Evolutionary conservation across 2,113 vertebrate species (phyloP).

Genomic region (Pongo pygmaeus): DNA sequence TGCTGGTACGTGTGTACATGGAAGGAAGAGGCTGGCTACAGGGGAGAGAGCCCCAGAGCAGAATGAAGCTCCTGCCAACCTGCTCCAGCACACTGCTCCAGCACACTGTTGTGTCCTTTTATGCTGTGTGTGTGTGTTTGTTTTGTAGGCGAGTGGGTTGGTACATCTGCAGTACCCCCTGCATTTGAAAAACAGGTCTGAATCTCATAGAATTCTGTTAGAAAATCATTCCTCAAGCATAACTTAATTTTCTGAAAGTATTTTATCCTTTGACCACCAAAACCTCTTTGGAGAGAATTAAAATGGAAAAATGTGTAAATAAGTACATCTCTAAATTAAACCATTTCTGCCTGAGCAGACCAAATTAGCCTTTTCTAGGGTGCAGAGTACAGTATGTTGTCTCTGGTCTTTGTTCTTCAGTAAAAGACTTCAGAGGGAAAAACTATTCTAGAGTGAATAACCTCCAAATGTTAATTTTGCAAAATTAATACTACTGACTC

Average conservation of each 20-base stretch:
- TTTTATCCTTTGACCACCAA: not conserved
- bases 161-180: not conserved
- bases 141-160: too few species aligned
- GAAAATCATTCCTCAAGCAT: not conserved
- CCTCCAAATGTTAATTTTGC: conserved; percentile 30
- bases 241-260: conserved; percentile 24
- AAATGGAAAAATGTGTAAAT: conserved; percentile 51
- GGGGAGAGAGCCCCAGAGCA: not conserved
- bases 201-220: conserved; percentile 1
- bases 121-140: not conserved
- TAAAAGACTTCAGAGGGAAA: not conserved
- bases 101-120: not conserved
- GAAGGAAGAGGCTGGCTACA: not conserved
- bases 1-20: not conserved
- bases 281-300: not conserved
- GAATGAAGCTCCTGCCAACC: not conserved
- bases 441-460: not conserved
- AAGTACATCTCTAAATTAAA: not conserved
- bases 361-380: not conserved
- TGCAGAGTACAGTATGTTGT: not conserved
- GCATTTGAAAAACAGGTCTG: not conserved
- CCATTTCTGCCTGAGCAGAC: not conserved
- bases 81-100: not conserved
- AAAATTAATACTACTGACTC: conserved; percentile 70
- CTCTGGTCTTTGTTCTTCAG: conserved; percentile 22